Base-by-base conservation (phyloP, 2,888 invertebrate species). In the Hydrotaea cyrtoneurina region DNA sequence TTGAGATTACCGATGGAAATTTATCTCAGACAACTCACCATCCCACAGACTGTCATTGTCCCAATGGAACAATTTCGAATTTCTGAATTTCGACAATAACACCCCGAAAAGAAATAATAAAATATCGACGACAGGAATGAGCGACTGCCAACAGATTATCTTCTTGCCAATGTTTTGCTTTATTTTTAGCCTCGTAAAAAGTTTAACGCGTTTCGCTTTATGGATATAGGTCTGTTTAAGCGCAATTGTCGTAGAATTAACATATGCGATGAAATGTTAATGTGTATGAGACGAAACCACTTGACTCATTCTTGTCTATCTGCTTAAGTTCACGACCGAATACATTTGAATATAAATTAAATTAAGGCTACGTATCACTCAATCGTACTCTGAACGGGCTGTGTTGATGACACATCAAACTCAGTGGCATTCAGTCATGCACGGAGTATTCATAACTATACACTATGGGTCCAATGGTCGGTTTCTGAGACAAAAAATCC, bases 241-340 rank as follows among this genome's bases (percentile, higher is more conserved):
- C n/a, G n/a, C 5, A 50, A 39, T 50, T 50, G 13, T 50, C 43
- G 3, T 43, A 2, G 10, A 2, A 31, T 39, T 50, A 50, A 5
- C 7, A 7, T 15, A 50, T 50, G 50, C 7, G 50, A n/a, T 50
- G 2, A 15, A 50, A n/a, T 50, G 50, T 50, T 3, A 50, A 50
- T n/a, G 50, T n/a, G 50, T n/a, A 15, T 4, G 50, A n/a, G 50
- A n/a, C 3, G 50, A n/a, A 7, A n/a, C n/a, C 50, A 15, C 13
- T 50, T n/a, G 1, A 50, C 50, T 1, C 39, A 39, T 39, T 39
- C 1, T 39, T 50, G 8, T 50, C 10, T 43, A 13, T 43, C n/a
- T 50, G 50, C n/a, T n/a, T 43, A n/a, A n/a, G 50, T 50, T 50
- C 50, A 50, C 50, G 50, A n/a, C 50, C 50, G 50, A 50, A 50